phyloP scores from a whole-genome alignment of 2,797 vertebrate species.

The Eurystomus glaucurus region DNA sequence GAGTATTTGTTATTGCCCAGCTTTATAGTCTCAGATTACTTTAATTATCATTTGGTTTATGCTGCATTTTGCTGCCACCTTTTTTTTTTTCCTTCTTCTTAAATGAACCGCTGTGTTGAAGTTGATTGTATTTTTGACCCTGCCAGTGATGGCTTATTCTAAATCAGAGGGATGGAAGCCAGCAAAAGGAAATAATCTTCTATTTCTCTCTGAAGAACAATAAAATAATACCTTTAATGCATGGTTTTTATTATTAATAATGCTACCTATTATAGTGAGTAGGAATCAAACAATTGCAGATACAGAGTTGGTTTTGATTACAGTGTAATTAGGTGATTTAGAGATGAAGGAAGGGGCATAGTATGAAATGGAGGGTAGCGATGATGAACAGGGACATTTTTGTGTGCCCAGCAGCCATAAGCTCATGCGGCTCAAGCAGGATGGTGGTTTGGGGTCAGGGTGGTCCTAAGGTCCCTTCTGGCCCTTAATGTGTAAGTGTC shows the following conservation, averaged over 20 bases:
- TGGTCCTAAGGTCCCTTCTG: background rate
- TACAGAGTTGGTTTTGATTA: background rate
- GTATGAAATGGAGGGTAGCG: background rate
- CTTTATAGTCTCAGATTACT: background rate
- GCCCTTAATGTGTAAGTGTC: background rate
- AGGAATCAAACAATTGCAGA: background rate
- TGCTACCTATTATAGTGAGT: background rate
- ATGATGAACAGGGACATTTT: background rate
- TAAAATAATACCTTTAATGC: background rate
- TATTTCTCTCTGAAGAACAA: background rate
- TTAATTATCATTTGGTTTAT: background rate
- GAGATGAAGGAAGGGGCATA: background rate
- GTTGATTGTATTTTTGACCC: background rate
- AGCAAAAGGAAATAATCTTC: background rate
- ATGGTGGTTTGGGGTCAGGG: background rate
- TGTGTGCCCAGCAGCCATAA: rapidly evolving
- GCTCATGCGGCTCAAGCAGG: background rate
- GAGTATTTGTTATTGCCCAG: background rate
- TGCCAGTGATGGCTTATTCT: background rate
- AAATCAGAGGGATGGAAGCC: background rate
- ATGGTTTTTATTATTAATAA: background rate
- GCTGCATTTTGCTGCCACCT: background rate
- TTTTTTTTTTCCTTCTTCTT: background rate
- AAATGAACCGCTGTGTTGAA: background rate
- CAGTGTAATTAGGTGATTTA: background rate